phyloP scores from a whole-genome alignment of 2,888 invertebrate genomes.

The Rhingia campestris region DNA sequence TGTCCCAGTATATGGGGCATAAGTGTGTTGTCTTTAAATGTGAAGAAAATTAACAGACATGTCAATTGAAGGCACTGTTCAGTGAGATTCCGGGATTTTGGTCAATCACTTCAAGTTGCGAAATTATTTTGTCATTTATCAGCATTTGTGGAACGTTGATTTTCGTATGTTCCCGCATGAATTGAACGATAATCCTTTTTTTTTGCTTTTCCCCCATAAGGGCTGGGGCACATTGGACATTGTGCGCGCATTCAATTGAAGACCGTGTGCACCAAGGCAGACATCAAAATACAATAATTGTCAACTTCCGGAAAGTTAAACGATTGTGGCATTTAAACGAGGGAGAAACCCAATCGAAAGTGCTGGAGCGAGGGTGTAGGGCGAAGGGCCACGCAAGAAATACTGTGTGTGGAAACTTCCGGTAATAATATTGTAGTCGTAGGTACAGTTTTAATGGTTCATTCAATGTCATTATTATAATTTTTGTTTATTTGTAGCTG shows the following conservation, averaged over 20 bases:
- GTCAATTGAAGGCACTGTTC: slow-evolving; percentile 8
- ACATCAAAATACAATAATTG: slow-evolving; percentile 65
- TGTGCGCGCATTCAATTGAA: slow-evolving; percentile 50
- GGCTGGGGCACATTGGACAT: slow-evolving; percentile 10
- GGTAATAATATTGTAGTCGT: slow-evolving; percentile 10
- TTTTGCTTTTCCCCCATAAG: slow-evolving; percentile 4
- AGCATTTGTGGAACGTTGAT: slow-evolving; percentile 28
- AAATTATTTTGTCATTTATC: slow-evolving; percentile 50
- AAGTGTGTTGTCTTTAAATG: slow-evolving; percentile 16
- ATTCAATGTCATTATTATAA: neutral
- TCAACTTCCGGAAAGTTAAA: slow-evolving; percentile 72
- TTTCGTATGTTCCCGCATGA: slow-evolving; percentile 33
- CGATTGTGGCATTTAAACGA: slow-evolving; percentile 58
- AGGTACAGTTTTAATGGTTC: neutral
- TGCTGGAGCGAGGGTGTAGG: slow-evolving; percentile 14
- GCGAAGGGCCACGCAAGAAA: slow-evolving; percentile 20
- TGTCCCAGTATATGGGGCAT: slow-evolving; percentile 13
- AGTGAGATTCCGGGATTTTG: slow-evolving; percentile 38
- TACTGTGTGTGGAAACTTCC: slow-evolving; percentile 56
- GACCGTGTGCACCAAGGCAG: slow-evolving; percentile 59
- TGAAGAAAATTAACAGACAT: slow-evolving; percentile 38
- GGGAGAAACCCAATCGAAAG: slow-evolving; percentile 32
- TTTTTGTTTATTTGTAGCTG: too few species aligned
- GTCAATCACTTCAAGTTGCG: slow-evolving; percentile 35
- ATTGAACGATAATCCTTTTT: slow-evolving; percentile 40